A percentile compares a stretch with the other conserved stretches of the same genome.
These are phyloP conservation scores for Pantala flavescens DNA, from an alignment of 1,140 invertebrate genomes.

Conservation along the genomic window DNA sequence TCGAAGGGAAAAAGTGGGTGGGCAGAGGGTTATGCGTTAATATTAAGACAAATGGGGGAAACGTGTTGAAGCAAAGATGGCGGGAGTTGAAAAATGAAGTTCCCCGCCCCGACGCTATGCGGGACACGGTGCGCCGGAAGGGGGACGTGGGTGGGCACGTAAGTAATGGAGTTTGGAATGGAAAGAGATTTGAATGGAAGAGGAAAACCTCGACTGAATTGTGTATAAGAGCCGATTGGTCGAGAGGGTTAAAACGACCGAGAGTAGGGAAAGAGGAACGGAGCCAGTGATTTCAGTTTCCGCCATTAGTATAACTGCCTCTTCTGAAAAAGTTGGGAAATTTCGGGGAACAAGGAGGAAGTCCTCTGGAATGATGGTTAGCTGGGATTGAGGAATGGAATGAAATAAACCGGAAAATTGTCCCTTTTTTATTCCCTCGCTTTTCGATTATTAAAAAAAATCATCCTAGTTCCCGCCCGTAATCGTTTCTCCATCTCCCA, in stretches of 20 bases:
- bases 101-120: neutral
- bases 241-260: neutral
- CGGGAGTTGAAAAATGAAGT: neutral
- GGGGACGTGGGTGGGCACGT: neutral
- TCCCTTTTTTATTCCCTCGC: too few species aligned
- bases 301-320: neutral
- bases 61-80: neutral
- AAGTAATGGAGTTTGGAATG: constrained; percentile 9
- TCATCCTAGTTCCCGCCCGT: too few species aligned
- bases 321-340: neutral
- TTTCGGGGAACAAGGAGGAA: too few species aligned
- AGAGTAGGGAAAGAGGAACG: neutral
- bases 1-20: neutral
- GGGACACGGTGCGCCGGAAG: neutral
- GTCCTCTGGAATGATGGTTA: too few species aligned
- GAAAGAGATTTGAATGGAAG: constrained; percentile 3
- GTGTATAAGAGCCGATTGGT: neutral
- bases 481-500: too few species aligned
- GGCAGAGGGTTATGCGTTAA: neutral
- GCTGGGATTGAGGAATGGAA: too few species aligned
- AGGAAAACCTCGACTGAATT: neutral
- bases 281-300: neutral
- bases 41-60: neutral
- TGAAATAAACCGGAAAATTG: too few species aligned
- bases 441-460: too few species aligned